Percentiles rank a stretch among this genome's conserved stretches.
These are phyloP conservation scores for Megamerina dolium DNA, from an alignment of 2,888 invertebrate genomes.

Conservation along the genomic window DNA sequence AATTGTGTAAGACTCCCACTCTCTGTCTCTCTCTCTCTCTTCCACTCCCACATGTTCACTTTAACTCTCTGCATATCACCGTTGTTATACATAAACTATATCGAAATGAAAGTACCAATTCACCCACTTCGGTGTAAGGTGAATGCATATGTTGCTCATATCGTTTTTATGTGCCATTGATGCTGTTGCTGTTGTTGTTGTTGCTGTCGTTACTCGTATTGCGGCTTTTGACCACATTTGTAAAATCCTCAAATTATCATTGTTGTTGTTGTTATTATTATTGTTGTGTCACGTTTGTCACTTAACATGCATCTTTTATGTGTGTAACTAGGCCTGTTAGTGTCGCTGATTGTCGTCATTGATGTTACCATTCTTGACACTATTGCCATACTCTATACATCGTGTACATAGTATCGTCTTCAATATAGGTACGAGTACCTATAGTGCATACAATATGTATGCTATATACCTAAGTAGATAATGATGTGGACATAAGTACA, in stretches of 20 bases:
- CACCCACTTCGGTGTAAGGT: neutral
- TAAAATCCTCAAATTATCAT: neutral
- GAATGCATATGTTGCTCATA: constrained; percentile 2
- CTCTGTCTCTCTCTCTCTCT: constrained; percentile 4
- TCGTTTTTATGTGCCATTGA: constrained; percentile 3
- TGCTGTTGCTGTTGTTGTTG: constrained; percentile 9
- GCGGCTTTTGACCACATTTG: constrained; percentile 8
- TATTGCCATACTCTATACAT: no score
- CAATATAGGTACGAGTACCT: no score
- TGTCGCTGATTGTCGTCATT: constrained; percentile 10
- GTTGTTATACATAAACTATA: no score
- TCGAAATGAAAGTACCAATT: no score
- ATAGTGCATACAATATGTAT: no score
- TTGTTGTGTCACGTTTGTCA: constrained; percentile 22
- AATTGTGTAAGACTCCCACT: no score
- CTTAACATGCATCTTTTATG: constrained; percentile 21
- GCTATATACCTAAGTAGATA: no score
- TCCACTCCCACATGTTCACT: no score
- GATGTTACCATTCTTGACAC: no score
- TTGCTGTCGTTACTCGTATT: constrained; percentile 6
- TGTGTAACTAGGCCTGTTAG: constrained; percentile 23
- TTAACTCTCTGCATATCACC: no score
- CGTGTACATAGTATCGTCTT: no score
- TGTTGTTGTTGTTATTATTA: constrained; percentile 12
- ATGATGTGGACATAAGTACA: no score